Base-by-base conservation (phyloP, 2,888 invertebrate species). In the Colletes collaris region DNA sequence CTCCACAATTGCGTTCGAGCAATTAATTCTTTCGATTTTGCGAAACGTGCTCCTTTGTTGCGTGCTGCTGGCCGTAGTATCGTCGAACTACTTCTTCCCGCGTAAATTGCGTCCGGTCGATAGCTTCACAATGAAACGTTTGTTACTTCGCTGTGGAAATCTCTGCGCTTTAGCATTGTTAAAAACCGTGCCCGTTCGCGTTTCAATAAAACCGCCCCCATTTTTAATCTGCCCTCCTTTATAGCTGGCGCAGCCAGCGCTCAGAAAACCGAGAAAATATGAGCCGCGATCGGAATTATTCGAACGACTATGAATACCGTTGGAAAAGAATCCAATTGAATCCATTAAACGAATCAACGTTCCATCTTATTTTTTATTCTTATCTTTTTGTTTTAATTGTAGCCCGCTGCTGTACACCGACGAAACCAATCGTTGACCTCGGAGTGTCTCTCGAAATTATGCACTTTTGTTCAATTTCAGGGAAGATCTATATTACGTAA, bases 41-140 rank as follows among this genome's bases (percentile, higher is more conserved):
- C 35, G 55, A n/a, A 16, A 11, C 19, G n/a, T 16, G 7, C 13
- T 13, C 35, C n/a, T 55, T 65, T 55, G 55, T 46, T 55, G 0
- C 44, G 3, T 27, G 8, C 58, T 8, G 3, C 7, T 2, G 10
- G 44, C 44, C 44, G 44, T 8, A 8, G 44, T 11, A 27, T 19
- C 11, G 53, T 11, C 44, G 11, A 70, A 44, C 50, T 63, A 44
- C 53, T 64, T 44, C n/a, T 64, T 71, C n/a, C n/a, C 8, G 44
- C 46, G 44, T 56, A 55, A 50, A 65, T 40, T 40, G 46, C 49
- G 10, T 40, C 35, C 37, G 2, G 58, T n/a, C n/a, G n/a, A 37
- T 37, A 7, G 35, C 7, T 37, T 27, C 8, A n/a, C 66, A 19
- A 66, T 49, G 40, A 49, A 70, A n/a, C 44, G 53, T 27, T 63